Percentiles rank a stretch among this genome's conserved stretches.
These are phyloP conservation scores for Scrobipalpa atriplicella DNA, from an alignment of 2,888 invertebrate species.

Conservation along the genomic window DNA sequence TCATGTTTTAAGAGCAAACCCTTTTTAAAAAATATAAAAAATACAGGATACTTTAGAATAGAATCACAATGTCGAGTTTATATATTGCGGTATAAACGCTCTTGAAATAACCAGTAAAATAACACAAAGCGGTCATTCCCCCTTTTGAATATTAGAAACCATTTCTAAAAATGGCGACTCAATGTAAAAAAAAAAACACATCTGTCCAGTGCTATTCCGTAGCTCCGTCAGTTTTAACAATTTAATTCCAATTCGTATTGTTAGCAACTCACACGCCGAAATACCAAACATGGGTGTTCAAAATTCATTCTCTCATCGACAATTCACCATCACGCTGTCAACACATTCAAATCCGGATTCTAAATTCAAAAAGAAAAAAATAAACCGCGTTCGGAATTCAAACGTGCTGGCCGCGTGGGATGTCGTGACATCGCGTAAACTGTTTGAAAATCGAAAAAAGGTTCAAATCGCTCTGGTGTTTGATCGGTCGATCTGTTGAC, in stretches of 20 bases:
- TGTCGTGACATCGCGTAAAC: conserved; percentile 27
- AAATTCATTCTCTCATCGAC: conserved; percentile 27
- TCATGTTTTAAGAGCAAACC: too few species aligned
- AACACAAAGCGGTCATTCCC: too few species aligned
- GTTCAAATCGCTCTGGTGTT: conserved; percentile 29
- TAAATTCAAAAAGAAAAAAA: conserved; percentile 29
- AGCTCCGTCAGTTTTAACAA: not conserved
- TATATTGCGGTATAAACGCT: too few species aligned
- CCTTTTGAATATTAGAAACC: too few species aligned
- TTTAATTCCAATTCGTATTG: not conserved
- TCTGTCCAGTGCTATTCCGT: not conserved
- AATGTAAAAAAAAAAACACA: too few species aligned
- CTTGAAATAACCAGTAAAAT: too few species aligned
- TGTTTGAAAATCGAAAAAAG: conserved; percentile 28
- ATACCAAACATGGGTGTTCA: conserved; percentile 15
- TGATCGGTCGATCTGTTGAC: conserved; percentile 17
- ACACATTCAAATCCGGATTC: conserved; percentile 27
- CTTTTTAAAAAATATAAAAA: too few species aligned
- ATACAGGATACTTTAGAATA: too few species aligned
- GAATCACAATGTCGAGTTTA: too few species aligned
- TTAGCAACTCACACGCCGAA: not conserved
- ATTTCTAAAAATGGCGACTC: too few species aligned
- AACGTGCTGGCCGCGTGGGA: conserved; percentile 10
- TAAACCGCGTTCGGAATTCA: conserved; percentile 39
- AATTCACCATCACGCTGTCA: conserved; percentile 33